A percentile compares a stretch with the other conserved stretches of the same genome.
Conservation (phyloP, 2,797 vertebrate species). For the Paratrypauchen microcephalus region DNA sequence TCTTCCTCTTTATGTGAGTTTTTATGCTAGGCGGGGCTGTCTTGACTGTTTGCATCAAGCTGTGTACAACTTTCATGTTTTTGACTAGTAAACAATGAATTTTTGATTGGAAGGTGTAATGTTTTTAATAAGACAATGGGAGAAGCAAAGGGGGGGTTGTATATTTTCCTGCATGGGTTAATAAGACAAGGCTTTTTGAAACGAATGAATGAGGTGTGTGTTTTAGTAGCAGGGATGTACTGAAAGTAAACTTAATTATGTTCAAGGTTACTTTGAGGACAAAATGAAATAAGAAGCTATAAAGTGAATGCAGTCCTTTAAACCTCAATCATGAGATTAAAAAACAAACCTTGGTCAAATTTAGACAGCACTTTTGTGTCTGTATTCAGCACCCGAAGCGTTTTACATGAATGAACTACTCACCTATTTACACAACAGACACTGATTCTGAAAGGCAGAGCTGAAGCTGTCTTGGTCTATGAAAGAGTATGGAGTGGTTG, state of each 20-base stretch:
- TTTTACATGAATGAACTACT: too few species aligned
- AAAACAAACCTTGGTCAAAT: too few species aligned
- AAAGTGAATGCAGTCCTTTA: too few species aligned
- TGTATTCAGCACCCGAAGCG: too few species aligned
- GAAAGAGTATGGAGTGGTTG: too few species aligned
- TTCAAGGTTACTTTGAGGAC: neutral
- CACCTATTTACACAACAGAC: too few species aligned
- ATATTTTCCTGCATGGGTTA: neutral
- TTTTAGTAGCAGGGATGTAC: too few species aligned
- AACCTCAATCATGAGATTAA: too few species aligned
- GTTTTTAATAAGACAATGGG: neutral
- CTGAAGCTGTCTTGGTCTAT: too few species aligned
- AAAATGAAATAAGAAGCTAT: too few species aligned
- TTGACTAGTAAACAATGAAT: conserved; percentile 29
- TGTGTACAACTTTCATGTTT: conserved; percentile 29
- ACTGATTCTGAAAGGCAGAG: too few species aligned
- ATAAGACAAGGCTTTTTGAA: neutral
- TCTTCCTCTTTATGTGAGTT: conserved; percentile 13
- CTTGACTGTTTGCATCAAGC: conserved; percentile 22
- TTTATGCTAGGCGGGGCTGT: conserved; percentile 23
- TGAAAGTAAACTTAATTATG: neutral
- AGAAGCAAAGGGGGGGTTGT: neutral
- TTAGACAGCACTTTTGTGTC: too few species aligned
- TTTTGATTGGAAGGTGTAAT: conserved; percentile 18
- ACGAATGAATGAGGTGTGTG: neutral